Evolutionary conservation across 2,888 invertebrate genomes (phyloP), one percentile per base, ranked within the genome.

Genomic region (Lapara coniferarum): DNA sequence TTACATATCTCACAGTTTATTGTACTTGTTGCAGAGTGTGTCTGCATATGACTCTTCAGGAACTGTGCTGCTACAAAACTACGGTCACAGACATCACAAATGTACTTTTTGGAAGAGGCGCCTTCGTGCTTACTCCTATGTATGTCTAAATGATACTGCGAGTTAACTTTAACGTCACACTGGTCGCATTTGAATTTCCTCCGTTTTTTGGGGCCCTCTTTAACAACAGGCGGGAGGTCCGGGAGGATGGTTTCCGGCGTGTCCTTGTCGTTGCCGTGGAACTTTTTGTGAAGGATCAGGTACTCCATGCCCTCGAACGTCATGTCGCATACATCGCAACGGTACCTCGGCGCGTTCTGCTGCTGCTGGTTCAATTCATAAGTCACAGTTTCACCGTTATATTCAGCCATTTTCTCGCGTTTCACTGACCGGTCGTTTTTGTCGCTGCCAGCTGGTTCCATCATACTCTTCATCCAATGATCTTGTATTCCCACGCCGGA

Each of bases 381-480:
- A 19, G 86, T 84, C 14, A 89, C 87, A 7, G 84, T 86, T 12
- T 91, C 91, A 14, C 88, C 88, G 75, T 89, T 91, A 74, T 85
- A 92, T 16, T 92, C 93, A 72, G 89, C 90, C 90, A 92, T 92
- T 81, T 93, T 93, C 77, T 93, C 93, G 72, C 91, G 88, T 84
- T 93, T 93, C 44, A 93, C 90, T 73, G 87, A 87, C 74, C 86
- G 84, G 75, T 89, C 89, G 84, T 86, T 86, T 85, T 92, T 90
- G 82, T 93, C 92, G 74, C 84, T 89, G 70, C 88, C 85, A 81
- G 91, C 88, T 80, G 92, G 89, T 78, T 93, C 93, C 93, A 93
- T 93, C 85, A 93, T 89, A 86, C 85, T 91, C 83, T 92, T 93
- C 89, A 93, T 91, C 93, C 93, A 93, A 77, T 92, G 93, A 73